Conservation (phyloP, 2,797 vertebrate species). For the Arctocebus calabarensis region DNA sequence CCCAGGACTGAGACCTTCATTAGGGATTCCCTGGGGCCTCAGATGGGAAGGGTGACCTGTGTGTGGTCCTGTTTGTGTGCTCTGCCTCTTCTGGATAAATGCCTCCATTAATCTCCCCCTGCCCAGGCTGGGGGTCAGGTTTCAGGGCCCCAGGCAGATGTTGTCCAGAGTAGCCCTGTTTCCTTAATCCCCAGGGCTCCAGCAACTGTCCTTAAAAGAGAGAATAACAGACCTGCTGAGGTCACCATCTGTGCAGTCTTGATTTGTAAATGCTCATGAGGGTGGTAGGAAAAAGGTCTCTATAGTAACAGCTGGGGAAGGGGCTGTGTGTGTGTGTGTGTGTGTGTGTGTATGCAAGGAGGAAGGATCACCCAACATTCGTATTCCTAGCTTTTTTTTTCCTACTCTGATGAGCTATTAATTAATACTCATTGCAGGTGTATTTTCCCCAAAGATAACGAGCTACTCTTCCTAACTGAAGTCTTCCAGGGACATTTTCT, state of each 20-base stretch:
- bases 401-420: background rate
- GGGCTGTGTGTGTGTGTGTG: background rate
- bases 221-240: conserved; percentile 75
- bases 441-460: conserved; percentile 24
- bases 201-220: conserved; percentile 69
- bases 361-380: background rate
- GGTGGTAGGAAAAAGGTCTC: conserved; percentile 45
- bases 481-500: background rate
- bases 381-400: background rate
- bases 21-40: background rate
- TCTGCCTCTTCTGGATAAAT: conserved; percentile 7
- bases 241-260: conserved; percentile 82
- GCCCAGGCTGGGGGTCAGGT: conserved; percentile 71
- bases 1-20: background rate
- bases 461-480: background rate
- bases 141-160: conserved; percentile 79
- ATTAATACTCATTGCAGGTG: conserved; percentile 16
- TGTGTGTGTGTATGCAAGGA: background rate
- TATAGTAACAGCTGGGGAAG: conserved; percentile 67
- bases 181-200: conserved; percentile 79
- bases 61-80: conserved; percentile 60
- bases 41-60: background rate
- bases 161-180: conserved; percentile 68
- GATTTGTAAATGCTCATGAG: conserved; percentile 48
- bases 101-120: conserved; percentile 62